phyloP scores from a whole-genome alignment of 2,888 invertebrate genomes.

The Loripinus fragilis region DNA sequence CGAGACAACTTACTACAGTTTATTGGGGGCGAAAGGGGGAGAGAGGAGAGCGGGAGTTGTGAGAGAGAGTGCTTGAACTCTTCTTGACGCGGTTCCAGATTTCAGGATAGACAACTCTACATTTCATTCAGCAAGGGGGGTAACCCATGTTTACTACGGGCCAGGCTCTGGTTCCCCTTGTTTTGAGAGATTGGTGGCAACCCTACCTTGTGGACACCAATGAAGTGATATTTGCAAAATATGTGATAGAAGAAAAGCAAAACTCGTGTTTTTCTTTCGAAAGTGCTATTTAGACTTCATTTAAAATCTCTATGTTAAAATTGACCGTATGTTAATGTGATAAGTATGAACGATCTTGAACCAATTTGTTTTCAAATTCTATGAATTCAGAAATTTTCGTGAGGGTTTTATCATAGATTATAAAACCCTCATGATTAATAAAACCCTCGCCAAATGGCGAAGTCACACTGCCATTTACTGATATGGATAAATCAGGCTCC shows the following conservation, averaged over 20 bases:
- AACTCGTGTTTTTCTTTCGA: background rate
- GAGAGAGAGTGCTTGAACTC: constrained; percentile 4
- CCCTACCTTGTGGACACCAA: background rate
- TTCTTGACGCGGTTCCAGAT: background rate
- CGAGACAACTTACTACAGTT: background rate
- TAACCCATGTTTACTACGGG: background rate
- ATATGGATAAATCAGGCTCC: no score
- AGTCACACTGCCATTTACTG: no score
- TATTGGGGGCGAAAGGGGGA: constrained; percentile 7
- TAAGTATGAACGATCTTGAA: no score
- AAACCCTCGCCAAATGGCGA: no score
- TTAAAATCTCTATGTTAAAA: background rate
- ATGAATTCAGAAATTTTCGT: no score
- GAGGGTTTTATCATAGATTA: no score
- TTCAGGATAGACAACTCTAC: constrained; percentile 2
- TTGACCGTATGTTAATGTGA: no score
- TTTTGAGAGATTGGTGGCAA: background rate
- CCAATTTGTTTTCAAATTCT: no score
- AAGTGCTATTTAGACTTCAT: background rate
- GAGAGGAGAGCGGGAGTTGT: background rate
- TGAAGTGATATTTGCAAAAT: background rate
- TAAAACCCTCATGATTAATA: no score
- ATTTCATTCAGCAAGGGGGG: constrained; percentile 11
- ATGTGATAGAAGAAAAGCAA: constrained; percentile 5
- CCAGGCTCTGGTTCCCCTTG: background rate